Conservation (phyloP, 2,797 vertebrate genomes). For the Pyrocephalus nanus region DNA sequence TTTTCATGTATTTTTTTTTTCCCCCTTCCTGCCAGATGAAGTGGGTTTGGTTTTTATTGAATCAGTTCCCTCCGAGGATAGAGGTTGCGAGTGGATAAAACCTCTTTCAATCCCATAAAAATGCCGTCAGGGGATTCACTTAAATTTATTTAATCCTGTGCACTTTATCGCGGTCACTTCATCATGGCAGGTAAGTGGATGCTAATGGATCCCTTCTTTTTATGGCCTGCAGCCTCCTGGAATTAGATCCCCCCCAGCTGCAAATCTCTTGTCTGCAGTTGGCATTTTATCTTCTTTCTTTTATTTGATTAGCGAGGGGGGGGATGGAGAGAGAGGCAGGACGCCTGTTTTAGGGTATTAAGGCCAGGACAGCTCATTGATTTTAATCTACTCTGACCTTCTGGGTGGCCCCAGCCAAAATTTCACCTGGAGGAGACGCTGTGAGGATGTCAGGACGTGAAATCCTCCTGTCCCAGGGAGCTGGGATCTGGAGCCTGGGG, state of each 20-base stretch:
- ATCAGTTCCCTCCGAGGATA: conserved; percentile 69
- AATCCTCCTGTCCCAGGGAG: not conserved
- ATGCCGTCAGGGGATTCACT: conserved; percentile 66
- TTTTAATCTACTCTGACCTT: conserved; percentile 17
- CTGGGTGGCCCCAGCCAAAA: not conserved
- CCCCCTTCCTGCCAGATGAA: conserved; percentile 53
- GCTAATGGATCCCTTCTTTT: conserved; percentile 68
- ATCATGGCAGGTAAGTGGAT: conserved; percentile 66
- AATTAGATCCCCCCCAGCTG: conserved; percentile 66
- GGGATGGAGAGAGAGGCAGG: not conserved
- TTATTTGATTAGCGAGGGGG: conserved; percentile 15
- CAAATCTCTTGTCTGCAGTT: conserved; percentile 56
- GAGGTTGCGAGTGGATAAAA: conserved; percentile 70
- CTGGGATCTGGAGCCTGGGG: rapidly evolving
- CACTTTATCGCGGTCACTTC: conserved; percentile 69
- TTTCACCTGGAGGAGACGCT: not conserved
- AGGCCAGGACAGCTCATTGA: not conserved
- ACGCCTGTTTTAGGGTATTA: not conserved
- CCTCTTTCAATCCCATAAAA: conserved; percentile 73
- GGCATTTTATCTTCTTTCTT: conserved; percentile 63
- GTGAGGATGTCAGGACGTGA: not conserved
- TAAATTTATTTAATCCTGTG: conserved; percentile 76
- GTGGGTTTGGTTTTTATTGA: conserved; percentile 74
- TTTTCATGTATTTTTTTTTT: not conserved
- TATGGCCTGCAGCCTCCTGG: conserved; percentile 64